phyloP scores from a whole-genome alignment of 53 echinoderm and acorn worm genomes.

The Mesocentrotus franciscanus region DNA sequence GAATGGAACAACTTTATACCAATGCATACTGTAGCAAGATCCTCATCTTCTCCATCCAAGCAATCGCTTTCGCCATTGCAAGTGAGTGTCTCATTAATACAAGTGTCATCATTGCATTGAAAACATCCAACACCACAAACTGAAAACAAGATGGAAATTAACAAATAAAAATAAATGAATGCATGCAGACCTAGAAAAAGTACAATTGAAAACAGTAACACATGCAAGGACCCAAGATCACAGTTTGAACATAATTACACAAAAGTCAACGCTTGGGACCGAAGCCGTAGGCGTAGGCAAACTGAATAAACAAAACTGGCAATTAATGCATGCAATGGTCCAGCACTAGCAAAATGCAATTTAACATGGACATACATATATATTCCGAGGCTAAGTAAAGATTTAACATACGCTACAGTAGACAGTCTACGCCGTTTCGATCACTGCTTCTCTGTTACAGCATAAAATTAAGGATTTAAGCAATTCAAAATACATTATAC shows the following conservation, averaged over 20 bases:
- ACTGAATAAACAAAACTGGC: too few species aligned
- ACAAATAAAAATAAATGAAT: conserved; percentile 8
- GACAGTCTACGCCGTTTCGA: too few species aligned
- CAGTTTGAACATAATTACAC: not conserved
- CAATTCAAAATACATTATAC: too few species aligned
- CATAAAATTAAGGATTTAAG: too few species aligned
- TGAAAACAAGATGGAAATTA: conserved; percentile 23
- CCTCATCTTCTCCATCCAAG: conserved; percentile 40
- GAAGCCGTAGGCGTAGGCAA: not conserved
- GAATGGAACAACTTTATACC: conserved; percentile 1
- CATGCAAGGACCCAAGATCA: not conserved
- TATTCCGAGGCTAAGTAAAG: too few species aligned
- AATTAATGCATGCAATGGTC: too few species aligned
- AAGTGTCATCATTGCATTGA: conserved; percentile 44
- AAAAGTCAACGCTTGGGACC: not conserved
- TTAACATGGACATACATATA: too few species aligned
- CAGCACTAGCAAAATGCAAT: too few species aligned
- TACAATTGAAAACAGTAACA: not conserved
- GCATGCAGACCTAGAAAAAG: not conserved
- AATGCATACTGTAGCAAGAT: not conserved
- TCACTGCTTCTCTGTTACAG: too few species aligned
- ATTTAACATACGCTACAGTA: too few species aligned
- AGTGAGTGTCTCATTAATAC: conserved; percentile 8
- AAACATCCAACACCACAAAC: conserved; percentile 50
- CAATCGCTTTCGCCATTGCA: conserved; percentile 54